Base-by-base conservation (phyloP, 1,140 invertebrate species). In the Hyphantria cunea region DNA sequence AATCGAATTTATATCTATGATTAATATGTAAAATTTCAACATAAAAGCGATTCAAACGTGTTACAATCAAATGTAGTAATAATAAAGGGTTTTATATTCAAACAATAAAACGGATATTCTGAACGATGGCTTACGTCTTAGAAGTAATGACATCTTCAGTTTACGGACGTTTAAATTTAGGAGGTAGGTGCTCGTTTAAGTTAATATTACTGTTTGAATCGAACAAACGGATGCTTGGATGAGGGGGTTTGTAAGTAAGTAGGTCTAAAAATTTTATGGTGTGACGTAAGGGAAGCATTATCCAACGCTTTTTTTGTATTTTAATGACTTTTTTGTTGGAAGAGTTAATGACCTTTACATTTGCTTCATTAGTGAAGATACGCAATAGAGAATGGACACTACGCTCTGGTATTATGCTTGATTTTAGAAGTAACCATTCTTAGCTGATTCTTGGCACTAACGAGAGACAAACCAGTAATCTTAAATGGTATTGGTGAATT, bases 51-150 rank as follows among this genome's bases (percentile, higher is more conserved):
- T 77, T 71, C 75, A 74, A 84, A 80, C 70, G 75, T 80, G 83
- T 82, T 80, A 85, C 75, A 79, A 85, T 83, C 74, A 76, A 80
- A 84, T 61, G 49, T 74, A 70, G 86, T 64, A 64, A 64, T 64
- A 69, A 73, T 86, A 84, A 89, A 86, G 73, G 67, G 70, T 72
- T 86, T 89, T 86, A 89, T 84, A 84, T 79, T 78, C 81, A 64
- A 83, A 86, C 84, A 83, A 84, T 89, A 86, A 89, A 89, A 86
- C 67, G 74, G 80, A 82, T 84, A 82, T 80, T 80, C 74, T 75
- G 70, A 70, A 76, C 70, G 82, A 86, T 71, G 80, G 71, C 80
- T 83, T 82, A 89, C 74, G 77, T 85, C 76, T 79, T 73, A 64
- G 64, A 51, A 64, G 72, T 82, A 80, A 88, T 78, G 74, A 80